Evolutionary conservation across 2,113 vertebrate species (phyloP).

Genomic region (Fregetta grallaria): DNA sequence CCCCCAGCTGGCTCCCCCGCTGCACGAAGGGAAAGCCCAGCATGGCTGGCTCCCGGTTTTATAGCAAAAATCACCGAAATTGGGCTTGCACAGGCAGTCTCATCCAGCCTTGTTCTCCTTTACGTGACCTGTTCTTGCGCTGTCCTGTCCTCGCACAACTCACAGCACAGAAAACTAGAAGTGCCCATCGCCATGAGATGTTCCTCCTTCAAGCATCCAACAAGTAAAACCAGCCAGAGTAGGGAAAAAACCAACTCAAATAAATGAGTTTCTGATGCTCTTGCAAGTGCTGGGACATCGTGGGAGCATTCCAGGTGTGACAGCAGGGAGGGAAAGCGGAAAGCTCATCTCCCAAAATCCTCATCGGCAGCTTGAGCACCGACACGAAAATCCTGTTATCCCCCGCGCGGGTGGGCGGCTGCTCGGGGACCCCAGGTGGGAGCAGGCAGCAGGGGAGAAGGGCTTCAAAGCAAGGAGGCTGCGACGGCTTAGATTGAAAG

Average conservation of each 20-base stretch:
- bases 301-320: fast-evolving
- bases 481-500: background rate
- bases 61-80: background rate
- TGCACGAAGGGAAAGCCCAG: background rate
- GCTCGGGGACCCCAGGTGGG: background rate
- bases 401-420: background rate
- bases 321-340: background rate
- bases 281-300: background rate
- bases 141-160: fast-evolving
- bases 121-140: fast-evolving
- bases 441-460: background rate
- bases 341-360: background rate
- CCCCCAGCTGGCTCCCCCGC: too few species aligned
- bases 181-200: background rate
- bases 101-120: background rate
- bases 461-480: background rate
- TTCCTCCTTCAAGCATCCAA: background rate
- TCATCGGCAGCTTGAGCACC: background rate
- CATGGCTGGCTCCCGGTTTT: background rate
- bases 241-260: fast-evolving
- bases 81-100: background rate
- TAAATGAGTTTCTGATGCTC: background rate
- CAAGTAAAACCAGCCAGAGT: background rate
- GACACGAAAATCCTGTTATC: background rate
- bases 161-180: background rate